Evolutionary conservation across 1,140 invertebrate genomes (phyloP).

Genomic region (Belonocnema kinseyi): DNA sequence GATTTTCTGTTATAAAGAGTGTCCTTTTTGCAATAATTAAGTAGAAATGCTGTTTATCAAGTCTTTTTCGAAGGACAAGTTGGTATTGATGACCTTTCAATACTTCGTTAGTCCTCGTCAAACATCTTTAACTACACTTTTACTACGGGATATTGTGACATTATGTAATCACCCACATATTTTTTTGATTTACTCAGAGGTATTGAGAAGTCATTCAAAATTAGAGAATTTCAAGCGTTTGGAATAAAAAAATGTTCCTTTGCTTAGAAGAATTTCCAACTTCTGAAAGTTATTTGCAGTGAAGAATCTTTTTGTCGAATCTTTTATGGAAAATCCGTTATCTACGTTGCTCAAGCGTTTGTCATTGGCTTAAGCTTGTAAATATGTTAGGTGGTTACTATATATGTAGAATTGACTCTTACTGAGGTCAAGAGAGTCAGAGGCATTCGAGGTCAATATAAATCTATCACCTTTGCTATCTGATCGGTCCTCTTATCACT

Average conservation of each 20-base stretch:
- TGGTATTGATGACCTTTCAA: neutral
- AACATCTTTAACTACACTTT: too few relatives aligned
- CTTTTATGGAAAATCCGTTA: slow-evolving; percentile 28
- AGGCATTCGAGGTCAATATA: slow-evolving; percentile 27
- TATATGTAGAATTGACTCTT: slow-evolving; percentile 10
- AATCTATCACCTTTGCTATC: neutral
- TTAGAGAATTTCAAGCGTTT: too few relatives aligned
- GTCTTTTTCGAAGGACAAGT: neutral
- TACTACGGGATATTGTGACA: too few relatives aligned
- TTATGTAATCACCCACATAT: too few relatives aligned
- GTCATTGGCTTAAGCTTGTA: neutral
- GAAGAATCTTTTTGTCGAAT: neutral
- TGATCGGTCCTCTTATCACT: neutral
- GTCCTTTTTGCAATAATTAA: slow-evolving; percentile 2
- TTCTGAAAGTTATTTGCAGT: neutral
- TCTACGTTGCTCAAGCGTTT: slow-evolving; percentile 20
- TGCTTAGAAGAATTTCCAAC: neutral
- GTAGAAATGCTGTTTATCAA: neutral
- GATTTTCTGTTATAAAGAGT: neutral
- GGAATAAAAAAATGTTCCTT: too few relatives aligned
- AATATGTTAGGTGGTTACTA: slow-evolving; percentile 13
- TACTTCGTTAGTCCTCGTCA: neutral
- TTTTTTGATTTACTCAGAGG: too few relatives aligned
- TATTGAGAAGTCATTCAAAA: too few relatives aligned
- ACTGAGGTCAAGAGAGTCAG: slow-evolving; percentile 20